Evolutionary conservation across 2,113 vertebrate genomes (phyloP).

Genomic region (Trinectes maculatus): DNA sequence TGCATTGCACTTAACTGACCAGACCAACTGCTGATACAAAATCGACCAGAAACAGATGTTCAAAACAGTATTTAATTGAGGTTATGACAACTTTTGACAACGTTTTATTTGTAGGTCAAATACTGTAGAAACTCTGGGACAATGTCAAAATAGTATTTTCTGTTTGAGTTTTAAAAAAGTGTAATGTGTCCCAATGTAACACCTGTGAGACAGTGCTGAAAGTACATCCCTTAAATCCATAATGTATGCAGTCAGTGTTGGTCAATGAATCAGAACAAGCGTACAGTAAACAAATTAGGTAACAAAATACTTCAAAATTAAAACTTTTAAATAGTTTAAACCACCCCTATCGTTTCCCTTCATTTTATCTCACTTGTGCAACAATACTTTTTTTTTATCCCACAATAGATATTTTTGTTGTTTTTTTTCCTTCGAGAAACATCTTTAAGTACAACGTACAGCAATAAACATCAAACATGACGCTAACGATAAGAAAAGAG

Average conservation of each 20-base stretch:
- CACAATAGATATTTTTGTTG: conserved; percentile 11
- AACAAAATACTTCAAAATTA: conserved; percentile 37
- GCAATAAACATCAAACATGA: conserved; percentile 17
- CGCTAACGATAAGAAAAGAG: conserved; percentile 25
- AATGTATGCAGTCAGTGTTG: background rate
- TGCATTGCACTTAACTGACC: background rate
- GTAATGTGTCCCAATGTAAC: conserved; percentile 19
- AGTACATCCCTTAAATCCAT: conserved; percentile 39
- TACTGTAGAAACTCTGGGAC: conserved; percentile 60
- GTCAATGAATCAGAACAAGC: conserved; percentile 17
- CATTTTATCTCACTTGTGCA: conserved; percentile 39
- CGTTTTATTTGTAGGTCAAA: conserved; percentile 31
- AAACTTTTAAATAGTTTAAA: conserved; percentile 39
- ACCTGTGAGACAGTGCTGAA: conserved; percentile 23
- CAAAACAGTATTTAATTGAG: conserved; percentile 66
- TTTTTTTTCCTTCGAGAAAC: conserved; percentile 4
- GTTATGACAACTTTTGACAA: conserved; percentile 43
- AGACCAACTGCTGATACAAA: background rate
- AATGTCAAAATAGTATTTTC: conserved; percentile 64
- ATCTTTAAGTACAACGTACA: conserved; percentile 23
- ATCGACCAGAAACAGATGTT: conserved; percentile 18
- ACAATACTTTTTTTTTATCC: background rate
- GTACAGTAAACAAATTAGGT: conserved; percentile 32
- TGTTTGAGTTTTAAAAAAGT: conserved; percentile 43
- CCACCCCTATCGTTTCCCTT: conserved; percentile 36